Evolutionary conservation across 1,140 invertebrate species (phyloP).

Genomic region (Hypothenemus hampei): DNA sequence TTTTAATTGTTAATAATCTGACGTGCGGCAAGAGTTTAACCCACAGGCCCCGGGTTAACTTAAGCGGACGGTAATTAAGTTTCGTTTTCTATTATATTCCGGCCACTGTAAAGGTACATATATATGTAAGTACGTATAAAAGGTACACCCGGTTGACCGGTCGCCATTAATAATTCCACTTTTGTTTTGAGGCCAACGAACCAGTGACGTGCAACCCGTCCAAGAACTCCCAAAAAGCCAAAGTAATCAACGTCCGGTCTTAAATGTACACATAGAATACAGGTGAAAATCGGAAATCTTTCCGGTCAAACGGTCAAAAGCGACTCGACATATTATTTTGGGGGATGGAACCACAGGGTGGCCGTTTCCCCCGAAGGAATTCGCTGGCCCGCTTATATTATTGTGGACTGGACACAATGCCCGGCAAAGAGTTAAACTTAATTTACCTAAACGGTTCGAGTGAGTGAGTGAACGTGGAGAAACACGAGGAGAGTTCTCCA

Average conservation of each 20-base stretch:
- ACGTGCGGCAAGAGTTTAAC: slow-evolving; percentile 41
- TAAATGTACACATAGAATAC: no score
- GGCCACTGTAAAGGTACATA: slow-evolving; percentile 42
- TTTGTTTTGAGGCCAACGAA: slow-evolving; percentile 15
- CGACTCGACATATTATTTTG: slow-evolving; percentile 19
- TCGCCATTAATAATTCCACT: slow-evolving; percentile 43
- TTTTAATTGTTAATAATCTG: slow-evolving; percentile 44
- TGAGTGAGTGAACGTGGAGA: no score
- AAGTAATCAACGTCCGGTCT: no score
- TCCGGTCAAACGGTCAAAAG: slow-evolving; percentile 20
- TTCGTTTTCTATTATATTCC: slow-evolving; percentile 46
- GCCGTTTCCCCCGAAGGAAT: slow-evolving; percentile 15
- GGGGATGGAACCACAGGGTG: no score
- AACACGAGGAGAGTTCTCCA: no score
- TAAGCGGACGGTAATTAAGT: slow-evolving; percentile 44
- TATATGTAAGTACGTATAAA: no score
- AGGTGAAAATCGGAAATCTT: no score
- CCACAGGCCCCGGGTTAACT: slow-evolving; percentile 37
- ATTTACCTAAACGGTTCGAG: slow-evolving; percentile 18
- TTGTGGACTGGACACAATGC: slow-evolving; percentile 15
- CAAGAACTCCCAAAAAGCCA: not conserved
- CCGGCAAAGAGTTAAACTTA: slow-evolving; percentile 23
- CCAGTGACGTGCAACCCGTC: slow-evolving; percentile 6
- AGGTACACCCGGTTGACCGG: slow-evolving; percentile 43
- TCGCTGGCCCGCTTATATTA: no score